Evolutionary conservation across 2,113 vertebrate genomes (phyloP).

Genomic region (Notechis scutatus): DNA sequence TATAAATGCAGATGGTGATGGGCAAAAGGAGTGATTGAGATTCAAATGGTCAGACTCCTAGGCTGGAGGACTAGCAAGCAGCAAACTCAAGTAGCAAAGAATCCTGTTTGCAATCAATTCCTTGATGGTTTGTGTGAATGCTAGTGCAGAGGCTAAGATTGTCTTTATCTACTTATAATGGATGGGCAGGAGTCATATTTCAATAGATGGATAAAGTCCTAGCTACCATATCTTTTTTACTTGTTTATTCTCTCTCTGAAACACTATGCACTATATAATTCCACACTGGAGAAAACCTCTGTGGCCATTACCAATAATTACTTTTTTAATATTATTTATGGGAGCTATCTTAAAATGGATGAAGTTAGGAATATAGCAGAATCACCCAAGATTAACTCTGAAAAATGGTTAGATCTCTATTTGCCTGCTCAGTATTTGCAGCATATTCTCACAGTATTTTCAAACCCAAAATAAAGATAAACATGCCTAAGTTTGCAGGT

Average conservation of each 20-base stretch:
- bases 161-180: neutral
- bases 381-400: rapidly evolving
- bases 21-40: neutral
- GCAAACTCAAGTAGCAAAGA: neutral
- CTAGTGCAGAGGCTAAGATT: neutral
- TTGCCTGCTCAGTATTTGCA: neutral
- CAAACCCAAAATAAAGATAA: neutral
- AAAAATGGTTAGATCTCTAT: neutral
- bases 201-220: neutral
- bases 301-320: neutral
- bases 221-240: neutral
- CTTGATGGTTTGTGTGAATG: neutral
- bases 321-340: neutral
- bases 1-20: neutral
- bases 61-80: neutral
- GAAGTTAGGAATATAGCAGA: neutral
- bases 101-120: neutral
- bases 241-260: neutral
- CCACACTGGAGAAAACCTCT: neutral
- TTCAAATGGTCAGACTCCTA: neutral
- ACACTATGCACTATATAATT: neutral
- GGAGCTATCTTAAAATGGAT: slow-evolving; percentile 1
- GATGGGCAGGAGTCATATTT: neutral
- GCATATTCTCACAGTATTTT: too few species aligned
- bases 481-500: neutral